These are phyloP conservation scores for Caenorhabditis panamensis DNA, from an alignment of 2,888 invertebrate species.

Conservation along the genomic window DNA sequence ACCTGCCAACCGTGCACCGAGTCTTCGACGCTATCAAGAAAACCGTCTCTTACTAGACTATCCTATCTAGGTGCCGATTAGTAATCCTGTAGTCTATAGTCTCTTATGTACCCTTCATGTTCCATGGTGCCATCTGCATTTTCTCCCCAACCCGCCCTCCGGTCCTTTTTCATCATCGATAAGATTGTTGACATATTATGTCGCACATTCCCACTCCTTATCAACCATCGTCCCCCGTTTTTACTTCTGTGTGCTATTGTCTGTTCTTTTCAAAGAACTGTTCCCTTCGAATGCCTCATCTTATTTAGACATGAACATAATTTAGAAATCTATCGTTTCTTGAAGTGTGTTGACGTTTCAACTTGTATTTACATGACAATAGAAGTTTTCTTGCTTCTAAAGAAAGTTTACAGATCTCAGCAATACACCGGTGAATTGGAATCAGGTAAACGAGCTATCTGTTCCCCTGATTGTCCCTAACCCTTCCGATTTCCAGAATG, in stretches of 20 bases:
- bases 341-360: slow-evolving; percentile 4
- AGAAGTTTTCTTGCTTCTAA: not conserved
- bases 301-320: slow-evolving; percentile 4
- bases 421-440: slow-evolving; percentile 1
- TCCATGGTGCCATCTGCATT: slow-evolving; percentile 46
- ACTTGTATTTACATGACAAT: not conserved
- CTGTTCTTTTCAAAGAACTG: slow-evolving; percentile 2
- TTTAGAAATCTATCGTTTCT: not conserved
- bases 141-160: not conserved
- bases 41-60: slow-evolving; percentile 85
- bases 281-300: slow-evolving; percentile 1
- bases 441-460: not conserved
- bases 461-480: not conserved
- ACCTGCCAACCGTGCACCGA: slow-evolving; percentile 94
- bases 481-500: slow-evolving; percentile 23
- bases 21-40: slow-evolving; percentile 90
- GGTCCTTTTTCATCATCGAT: slow-evolving; percentile 7
- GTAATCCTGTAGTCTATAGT: slow-evolving; percentile 1
- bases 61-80: not conserved
- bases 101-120: slow-evolving; percentile 11
- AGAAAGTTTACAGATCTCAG: not conserved
- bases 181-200: slow-evolving; percentile 12
- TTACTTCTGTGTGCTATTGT: slow-evolving; percentile 34
- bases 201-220: slow-evolving; percentile 33
- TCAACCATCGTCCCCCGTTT: slow-evolving; percentile 10